phyloP scores from a whole-genome alignment of 2,888 invertebrate species.

The Clostera curtula region DNA sequence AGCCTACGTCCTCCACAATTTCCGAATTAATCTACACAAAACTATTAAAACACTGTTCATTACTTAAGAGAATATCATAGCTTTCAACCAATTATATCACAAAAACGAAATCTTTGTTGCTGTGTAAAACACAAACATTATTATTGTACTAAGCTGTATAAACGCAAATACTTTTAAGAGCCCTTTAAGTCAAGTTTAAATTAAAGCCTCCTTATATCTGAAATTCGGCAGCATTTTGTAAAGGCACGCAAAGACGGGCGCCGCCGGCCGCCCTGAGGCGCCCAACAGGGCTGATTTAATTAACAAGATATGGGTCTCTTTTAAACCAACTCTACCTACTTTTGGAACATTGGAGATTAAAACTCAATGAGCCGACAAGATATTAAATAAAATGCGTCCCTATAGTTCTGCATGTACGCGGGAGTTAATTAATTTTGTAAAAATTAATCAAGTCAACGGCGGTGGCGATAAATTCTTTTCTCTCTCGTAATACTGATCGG shows the following conservation, averaged over 20 bases:
- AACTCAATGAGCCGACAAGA: slow-evolving; percentile 60
- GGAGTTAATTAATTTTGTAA: slow-evolving; percentile 28
- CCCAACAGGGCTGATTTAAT: slow-evolving; percentile 71
- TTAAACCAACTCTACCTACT: slow-evolving; percentile 65
- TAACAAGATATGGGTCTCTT: slow-evolving; percentile 72
- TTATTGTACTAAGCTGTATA: slow-evolving; percentile 39
- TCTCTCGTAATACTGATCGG: slow-evolving; percentile 26
- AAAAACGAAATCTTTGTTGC: slow-evolving; percentile 29
- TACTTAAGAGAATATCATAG: too few relatives aligned
- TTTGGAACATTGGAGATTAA: slow-evolving; percentile 66
- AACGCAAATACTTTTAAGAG: slow-evolving; percentile 42
- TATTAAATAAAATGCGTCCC: slow-evolving; percentile 45
- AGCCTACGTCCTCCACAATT: too few relatives aligned
- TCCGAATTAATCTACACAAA: too few relatives aligned
- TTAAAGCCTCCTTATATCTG: slow-evolving; percentile 60
- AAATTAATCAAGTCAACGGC: slow-evolving; percentile 24
- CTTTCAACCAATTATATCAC: too few relatives aligned
- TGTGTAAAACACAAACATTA: slow-evolving; percentile 25
- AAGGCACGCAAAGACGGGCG: slow-evolving; percentile 46
- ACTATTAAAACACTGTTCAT: too few relatives aligned
- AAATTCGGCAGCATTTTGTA: slow-evolving; percentile 63
- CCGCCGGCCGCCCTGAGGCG: slow-evolving; percentile 49
- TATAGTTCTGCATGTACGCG: slow-evolving; percentile 34
- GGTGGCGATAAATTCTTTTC: slow-evolving; percentile 29
- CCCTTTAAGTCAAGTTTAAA: slow-evolving; percentile 61